Base-by-base conservation (phyloP, 2,888 invertebrate species). In the Troglohyphantes excavatus region DNA sequence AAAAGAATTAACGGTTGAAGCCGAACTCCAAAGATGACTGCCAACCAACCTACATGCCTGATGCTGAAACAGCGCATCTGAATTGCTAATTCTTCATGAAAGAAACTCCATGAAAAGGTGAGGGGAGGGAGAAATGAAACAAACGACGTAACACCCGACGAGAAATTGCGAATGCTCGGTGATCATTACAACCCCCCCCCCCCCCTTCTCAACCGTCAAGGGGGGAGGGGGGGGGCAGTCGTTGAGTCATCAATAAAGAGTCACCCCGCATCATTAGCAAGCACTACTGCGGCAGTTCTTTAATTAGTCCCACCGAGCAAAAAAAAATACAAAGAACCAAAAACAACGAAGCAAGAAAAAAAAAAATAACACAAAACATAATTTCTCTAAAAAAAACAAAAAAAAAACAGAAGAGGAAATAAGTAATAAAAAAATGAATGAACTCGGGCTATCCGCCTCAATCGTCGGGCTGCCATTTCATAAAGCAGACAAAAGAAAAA, bases 191-290 rank as follows among this genome's bases (percentile, higher is more conserved):
- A 17, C n/a, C 65, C 65, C 65, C 73, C 29, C 59, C 75, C 33
- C 29, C 11, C 26, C 29, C 75, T 26, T 13, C 75, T 29, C 59
- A 21, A 33, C 27, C 46, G 73, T 23, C 39, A 39, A 39, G 39
- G 13, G 39, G 7, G 3, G 7, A 13, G 39, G 39, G 39, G 39
- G 3, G 39, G 3, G 39, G 39, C 17, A 33, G 61, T 61, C 75
- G 76, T 23, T 67, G 73, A 83, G 43, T 73, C 83, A 83, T 59
- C 83, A 59, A 72, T 83, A 84, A 82, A 82, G 75, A 75, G 73
- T 73, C 82, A 67, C 76, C 82, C 82, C 61, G 82, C 88, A 82
- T 76, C 88, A 89, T 89, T 89, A 89, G 88, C 88, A 53, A 23
- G 59, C 76, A 82, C 63, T 61, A 70, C 84, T 43, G 63, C 85